These are phyloP conservation scores for Calyptomena viridis DNA, from an alignment of 2,113 vertebrate species.

Conservation along the genomic window DNA sequence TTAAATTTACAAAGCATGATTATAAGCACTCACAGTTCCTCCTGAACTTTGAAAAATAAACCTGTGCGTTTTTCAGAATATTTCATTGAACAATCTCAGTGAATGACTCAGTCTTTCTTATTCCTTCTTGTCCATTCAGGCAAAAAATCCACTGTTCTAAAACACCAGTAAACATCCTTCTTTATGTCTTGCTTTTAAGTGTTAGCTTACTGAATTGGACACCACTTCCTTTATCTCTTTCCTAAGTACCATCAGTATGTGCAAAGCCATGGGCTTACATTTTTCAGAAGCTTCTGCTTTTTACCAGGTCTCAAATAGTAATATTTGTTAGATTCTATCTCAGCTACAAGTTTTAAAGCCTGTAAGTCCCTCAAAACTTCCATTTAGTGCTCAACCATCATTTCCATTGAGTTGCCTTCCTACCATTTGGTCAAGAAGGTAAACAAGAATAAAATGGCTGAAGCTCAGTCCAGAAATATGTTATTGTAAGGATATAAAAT, in stretches of 20 bases:
- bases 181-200: neutral
- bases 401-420: neutral
- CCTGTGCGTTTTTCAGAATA: neutral
- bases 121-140: neutral
- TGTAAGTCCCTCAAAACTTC: neutral
- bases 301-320: neutral
- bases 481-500: neutral
- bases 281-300: neutral
- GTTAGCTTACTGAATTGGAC: neutral
- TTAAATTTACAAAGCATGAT: neutral
- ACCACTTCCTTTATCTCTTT: neutral
- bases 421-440: neutral
- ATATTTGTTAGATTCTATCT: neutral
- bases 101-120: neutral
- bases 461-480: neutral
- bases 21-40: neutral
- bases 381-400: neutral
- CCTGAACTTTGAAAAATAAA: neutral
- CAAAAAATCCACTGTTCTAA: neutral
- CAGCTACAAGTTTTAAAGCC: neutral
- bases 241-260: neutral
- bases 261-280: neutral
- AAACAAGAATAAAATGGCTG: neutral
- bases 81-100: neutral
- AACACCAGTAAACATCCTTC: neutral